Percentiles rank a stretch among this genome's conserved stretches.
Conservation (phyloP, 2,888 invertebrate genomes). For the Agrotis puta region DNA sequence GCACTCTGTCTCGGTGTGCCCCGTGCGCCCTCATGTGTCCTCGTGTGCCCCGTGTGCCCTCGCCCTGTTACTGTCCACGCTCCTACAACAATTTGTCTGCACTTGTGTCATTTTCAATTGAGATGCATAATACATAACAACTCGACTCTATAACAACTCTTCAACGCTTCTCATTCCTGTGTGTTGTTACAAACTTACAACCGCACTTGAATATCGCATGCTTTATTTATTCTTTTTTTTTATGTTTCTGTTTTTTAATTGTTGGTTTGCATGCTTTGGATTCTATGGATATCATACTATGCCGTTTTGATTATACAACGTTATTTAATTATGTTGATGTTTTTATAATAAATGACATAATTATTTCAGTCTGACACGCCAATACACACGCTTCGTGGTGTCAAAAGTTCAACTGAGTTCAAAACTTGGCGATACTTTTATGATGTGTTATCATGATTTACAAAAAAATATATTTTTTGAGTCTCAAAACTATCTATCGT, state of each 20-base stretch:
- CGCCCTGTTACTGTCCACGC: constrained; percentile 58
- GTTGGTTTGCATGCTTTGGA: constrained; percentile 57
- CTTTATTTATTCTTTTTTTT: constrained; percentile 27
- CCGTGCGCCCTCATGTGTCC: constrained; percentile 56
- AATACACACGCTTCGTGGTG: constrained; percentile 28
- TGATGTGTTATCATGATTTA: constrained; percentile 4
- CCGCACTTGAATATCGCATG: constrained; percentile 55
- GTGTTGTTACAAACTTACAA: constrained; percentile 36
- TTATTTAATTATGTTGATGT: constrained; percentile 35
- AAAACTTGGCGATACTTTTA: constrained; percentile 11
- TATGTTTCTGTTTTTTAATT: constrained; percentile 38
- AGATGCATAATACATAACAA: constrained; percentile 31
- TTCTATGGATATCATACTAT: constrained; percentile 33
- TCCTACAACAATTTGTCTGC: constrained; percentile 62
- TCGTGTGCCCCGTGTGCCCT: constrained; percentile 44
- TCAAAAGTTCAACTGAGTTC: constrained; percentile 31
- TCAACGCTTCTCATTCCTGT: constrained; percentile 53
- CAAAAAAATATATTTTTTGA: background rate
- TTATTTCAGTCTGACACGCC: constrained; percentile 30
- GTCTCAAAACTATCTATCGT: background rate
- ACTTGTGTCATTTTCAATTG: constrained; percentile 58
- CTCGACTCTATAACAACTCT: constrained; percentile 52
- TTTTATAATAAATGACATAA: constrained; percentile 32
- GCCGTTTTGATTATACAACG: constrained; percentile 35
- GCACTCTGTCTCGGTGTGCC: constrained; percentile 66